phyloP scores from a whole-genome alignment of 2,797 vertebrate species.

The Orientallactaga sibirica region DNA sequence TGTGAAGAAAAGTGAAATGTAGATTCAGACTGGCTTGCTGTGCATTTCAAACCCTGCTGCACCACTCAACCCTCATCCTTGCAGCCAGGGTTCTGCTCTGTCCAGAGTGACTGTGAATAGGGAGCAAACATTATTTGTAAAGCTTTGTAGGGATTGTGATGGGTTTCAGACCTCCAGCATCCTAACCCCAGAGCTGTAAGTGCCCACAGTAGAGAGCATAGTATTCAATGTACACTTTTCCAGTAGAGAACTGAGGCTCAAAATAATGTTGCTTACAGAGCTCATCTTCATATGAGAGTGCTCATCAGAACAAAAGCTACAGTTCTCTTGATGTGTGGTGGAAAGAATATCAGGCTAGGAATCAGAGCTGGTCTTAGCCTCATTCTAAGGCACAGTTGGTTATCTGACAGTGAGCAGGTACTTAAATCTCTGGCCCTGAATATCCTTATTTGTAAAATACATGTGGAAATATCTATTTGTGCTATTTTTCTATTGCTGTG shows the following conservation, averaged over 20 bases:
- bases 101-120: background rate
- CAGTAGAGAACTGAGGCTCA: background rate
- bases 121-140: background rate
- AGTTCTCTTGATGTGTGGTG: background rate
- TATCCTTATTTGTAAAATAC: background rate
- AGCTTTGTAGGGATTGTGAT: background rate
- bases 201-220: background rate
- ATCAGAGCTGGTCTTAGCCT: background rate
- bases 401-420: background rate
- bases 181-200: background rate
- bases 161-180: accelerated
- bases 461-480: background rate
- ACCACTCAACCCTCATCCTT: background rate
- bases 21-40: background rate
- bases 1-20: background rate
- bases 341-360: background rate
- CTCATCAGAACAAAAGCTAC: background rate
- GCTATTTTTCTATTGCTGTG: background rate
- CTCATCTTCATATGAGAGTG: background rate
- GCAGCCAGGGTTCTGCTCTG: background rate
- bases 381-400: background rate
- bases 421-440: background rate
- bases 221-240: background rate
- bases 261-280: background rate
- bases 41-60: background rate